Evolutionary conservation across 2,888 invertebrate genomes (phyloP), one percentile per base, ranked within the genome.

Genomic region (Neoaliturus tenellus): DNA sequence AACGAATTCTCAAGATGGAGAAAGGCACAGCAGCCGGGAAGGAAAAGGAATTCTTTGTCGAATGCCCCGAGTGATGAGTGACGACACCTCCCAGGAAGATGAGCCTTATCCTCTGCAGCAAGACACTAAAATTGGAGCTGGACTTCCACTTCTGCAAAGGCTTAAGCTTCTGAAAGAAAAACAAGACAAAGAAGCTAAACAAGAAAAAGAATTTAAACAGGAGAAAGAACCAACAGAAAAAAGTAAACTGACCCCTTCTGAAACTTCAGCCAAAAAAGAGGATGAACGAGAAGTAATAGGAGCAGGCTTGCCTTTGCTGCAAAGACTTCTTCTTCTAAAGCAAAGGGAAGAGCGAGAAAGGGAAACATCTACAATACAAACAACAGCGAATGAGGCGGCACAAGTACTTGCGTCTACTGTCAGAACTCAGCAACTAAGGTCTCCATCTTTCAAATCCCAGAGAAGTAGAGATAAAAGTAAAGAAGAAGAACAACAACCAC

Each of bases 101-200:
- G 87, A 86, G 28, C 78, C 55, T 14, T 80, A 83, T 20, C 78
- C 84, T 35, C 80, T 84, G 55, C 55, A 84, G 41, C 73, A 82
- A 10, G 86, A 84, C n/a, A 82, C 83, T 31, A 86, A 86, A 73
- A 93, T 97, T 85, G 97, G 97, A 55, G 97, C 97, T 4, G 97
- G 97, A 0, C 91, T 97, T 81, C 97, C 97, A 0, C 90, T 97
- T 33, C 91, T 97, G 10, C 94, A 96, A 58, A 92, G 97, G 83
- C 91, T 97, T 80, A 94, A 96, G 88, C 91, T 97, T 62, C 92
- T 97, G 0, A 97, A 96, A 90, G 97, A 97, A 90, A 78, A 78
- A 33, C 78, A 78, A 35, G 78, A 78, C 20, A 97, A 96, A 90
- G 96, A 97, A 91, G 73, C 25, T 14, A 80, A 58, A 44, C 39